A percentile compares a stretch with the other conserved stretches of the same genome.
Evolutionary conservation across 2,113 vertebrate genomes (phyloP).

Genomic region (Callipepla californica): DNA sequence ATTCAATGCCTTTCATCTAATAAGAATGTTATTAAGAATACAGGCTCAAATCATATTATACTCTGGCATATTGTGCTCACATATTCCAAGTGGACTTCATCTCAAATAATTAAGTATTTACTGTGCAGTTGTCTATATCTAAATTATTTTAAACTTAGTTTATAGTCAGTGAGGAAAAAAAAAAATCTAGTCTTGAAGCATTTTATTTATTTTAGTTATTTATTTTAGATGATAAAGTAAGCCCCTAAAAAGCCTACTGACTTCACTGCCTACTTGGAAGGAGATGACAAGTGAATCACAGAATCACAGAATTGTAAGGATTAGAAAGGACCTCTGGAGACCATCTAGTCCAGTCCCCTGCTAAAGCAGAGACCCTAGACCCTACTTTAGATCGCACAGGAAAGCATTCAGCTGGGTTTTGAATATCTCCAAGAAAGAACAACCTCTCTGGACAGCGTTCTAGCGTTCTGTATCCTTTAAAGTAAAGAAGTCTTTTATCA

Average conservation of each 20-base stretch:
- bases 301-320: neutral
- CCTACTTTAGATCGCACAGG: no score
- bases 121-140: neutral
- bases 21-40: neutral
- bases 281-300: neutral
- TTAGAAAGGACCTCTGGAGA: neutral
- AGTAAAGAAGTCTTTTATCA: no score
- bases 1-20: neutral
- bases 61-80: neutral
- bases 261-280: neutral
- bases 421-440: no score
- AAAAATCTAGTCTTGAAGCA: neutral
- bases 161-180: neutral
- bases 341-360: neutral
- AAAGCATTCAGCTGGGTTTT: no score
- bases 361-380: neutral
- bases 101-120: neutral
- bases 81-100: neutral
- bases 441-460: no score
- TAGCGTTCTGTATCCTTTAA: no score
- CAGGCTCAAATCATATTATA: neutral
- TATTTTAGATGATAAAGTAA: neutral
- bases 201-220: neutral
- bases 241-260: neutral
- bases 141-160: neutral